Conservation (phyloP, 2,888 invertebrate species). For the Drosophila ustulata region DNA sequence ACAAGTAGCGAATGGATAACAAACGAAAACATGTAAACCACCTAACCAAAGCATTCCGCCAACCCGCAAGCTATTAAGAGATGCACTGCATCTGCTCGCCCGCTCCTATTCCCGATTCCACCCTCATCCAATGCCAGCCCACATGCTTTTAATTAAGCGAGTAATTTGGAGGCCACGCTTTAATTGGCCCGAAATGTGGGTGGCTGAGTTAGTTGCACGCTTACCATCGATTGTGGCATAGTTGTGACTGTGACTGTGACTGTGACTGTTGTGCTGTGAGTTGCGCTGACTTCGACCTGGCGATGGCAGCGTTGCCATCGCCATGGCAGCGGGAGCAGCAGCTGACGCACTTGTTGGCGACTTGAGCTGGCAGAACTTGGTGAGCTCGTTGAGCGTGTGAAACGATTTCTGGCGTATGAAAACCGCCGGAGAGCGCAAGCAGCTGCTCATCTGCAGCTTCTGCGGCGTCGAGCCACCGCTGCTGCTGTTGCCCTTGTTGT, state of each 20-base stretch:
- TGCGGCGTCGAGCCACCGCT: conserved; percentile 40
- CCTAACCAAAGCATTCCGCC: conserved; percentile 29
- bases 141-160: conserved; percentile 33
- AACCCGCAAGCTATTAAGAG: conserved; percentile 11
- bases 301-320: conserved; percentile 31
- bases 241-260: conserved; percentile 25
- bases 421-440: conserved; percentile 83
- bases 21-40: conserved; percentile 7
- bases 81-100: conserved; percentile 2
- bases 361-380: conserved; percentile 79
- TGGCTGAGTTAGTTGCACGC: conserved; percentile 40
- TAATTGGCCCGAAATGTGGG: conserved; percentile 58
- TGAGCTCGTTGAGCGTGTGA: conserved; percentile 83
- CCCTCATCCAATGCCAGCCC: conserved; percentile 3
- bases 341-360: conserved; percentile 27
- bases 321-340: conserved; percentile 17
- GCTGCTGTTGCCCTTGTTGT: conserved; percentile 25
- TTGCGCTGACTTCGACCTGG: conserved; percentile 16
- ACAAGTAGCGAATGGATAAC: conserved; percentile 15
- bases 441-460: conserved; percentile 80
- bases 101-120: neutral
- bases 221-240: conserved; percentile 77
- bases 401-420: conserved; percentile 84
- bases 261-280: neutral
- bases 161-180: conserved; percentile 34